These are phyloP conservation scores for Seriola aureovittata DNA, from an alignment of 2,113 vertebrate genomes.

Conservation along the genomic window DNA sequence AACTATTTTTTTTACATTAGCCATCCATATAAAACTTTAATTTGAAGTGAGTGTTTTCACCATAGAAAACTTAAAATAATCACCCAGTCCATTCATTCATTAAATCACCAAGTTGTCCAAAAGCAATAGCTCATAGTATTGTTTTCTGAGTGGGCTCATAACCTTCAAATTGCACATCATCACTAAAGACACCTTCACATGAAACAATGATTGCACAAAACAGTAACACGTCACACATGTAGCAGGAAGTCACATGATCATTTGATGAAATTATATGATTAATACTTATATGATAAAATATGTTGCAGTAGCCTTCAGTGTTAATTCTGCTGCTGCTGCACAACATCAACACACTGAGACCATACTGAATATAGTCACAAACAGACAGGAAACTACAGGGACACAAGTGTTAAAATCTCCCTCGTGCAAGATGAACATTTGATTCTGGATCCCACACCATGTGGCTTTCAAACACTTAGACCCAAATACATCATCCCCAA, in stretches of 20 bases:
- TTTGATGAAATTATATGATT: conserved; percentile 10
- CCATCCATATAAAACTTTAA: conserved; percentile 18
- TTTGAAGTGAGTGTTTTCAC: background rate
- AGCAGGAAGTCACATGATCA: conserved; percentile 15
- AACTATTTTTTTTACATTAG: background rate
- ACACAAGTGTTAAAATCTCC: conserved; percentile 6
- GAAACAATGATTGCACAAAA: conserved; percentile 36
- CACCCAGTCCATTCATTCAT: background rate
- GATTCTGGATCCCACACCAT: background rate
- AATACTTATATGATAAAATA: conserved; percentile 29
- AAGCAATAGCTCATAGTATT: background rate
- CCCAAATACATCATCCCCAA: background rate
- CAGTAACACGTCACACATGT: conserved; percentile 27
- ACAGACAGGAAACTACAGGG: conserved; percentile 7
- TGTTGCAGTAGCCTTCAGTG: conserved; percentile 19
- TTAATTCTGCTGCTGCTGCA: conserved; percentile 10
- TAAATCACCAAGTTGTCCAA: conserved; percentile 17
- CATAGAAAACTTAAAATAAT: conserved; percentile 14
- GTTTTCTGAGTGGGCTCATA: conserved; percentile 8
- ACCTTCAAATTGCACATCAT: conserved; percentile 55
- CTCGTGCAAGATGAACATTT: conserved; percentile 9
- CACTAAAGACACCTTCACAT: conserved; percentile 25
- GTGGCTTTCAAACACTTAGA: conserved; percentile 10
- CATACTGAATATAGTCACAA: conserved; percentile 11
- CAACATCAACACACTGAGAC: conserved; percentile 24